Conservation (phyloP, 2,797 vertebrate genomes). For the Xenopus petersii region DNA sequence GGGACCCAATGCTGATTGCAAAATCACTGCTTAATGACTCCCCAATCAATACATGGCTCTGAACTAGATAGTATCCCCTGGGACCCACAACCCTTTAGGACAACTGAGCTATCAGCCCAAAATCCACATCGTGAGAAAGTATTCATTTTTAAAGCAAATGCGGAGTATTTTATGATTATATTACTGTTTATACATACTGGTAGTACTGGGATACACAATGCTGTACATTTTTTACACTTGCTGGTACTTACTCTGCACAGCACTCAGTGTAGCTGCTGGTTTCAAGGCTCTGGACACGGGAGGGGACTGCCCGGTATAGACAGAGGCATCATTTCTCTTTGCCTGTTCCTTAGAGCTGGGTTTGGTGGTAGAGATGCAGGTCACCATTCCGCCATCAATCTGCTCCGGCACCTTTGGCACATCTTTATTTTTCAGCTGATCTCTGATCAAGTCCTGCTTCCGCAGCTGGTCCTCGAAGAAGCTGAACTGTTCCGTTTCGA, state of each 20-base stretch:
- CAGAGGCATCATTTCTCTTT: slow-evolving; percentile 50
- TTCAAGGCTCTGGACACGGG: slow-evolving; percentile 66
- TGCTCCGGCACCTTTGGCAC: slow-evolving; percentile 71
- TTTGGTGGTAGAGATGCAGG: slow-evolving; percentile 72
- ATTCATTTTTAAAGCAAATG: too few species aligned
- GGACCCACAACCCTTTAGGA: too few species aligned
- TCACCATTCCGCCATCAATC: slow-evolving; percentile 71
- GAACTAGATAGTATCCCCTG: too few species aligned
- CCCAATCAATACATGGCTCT: too few species aligned
- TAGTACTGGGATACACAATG: too few species aligned
- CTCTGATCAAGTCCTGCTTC: slow-evolving; percentile 82
- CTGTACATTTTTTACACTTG: too few species aligned
- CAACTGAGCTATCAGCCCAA: too few species aligned
- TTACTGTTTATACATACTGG: too few species aligned
- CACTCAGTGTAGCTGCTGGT: slow-evolving; percentile 73
- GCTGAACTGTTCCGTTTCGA: slow-evolving; percentile 87
- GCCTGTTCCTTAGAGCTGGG: slow-evolving; percentile 60
- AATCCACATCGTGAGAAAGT: too few species aligned
- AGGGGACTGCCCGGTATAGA: slow-evolving; percentile 52
- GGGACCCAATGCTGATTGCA: too few species aligned
- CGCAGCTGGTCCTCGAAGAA: slow-evolving; percentile 93
- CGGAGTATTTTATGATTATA: too few species aligned
- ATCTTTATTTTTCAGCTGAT: slow-evolving; percentile 71
- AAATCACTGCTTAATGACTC: too few species aligned
- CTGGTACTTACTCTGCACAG: slow-evolving; percentile 78